Conservation (phyloP, 2,888 invertebrate genomes). For the Trachelus iudaicus region DNA sequence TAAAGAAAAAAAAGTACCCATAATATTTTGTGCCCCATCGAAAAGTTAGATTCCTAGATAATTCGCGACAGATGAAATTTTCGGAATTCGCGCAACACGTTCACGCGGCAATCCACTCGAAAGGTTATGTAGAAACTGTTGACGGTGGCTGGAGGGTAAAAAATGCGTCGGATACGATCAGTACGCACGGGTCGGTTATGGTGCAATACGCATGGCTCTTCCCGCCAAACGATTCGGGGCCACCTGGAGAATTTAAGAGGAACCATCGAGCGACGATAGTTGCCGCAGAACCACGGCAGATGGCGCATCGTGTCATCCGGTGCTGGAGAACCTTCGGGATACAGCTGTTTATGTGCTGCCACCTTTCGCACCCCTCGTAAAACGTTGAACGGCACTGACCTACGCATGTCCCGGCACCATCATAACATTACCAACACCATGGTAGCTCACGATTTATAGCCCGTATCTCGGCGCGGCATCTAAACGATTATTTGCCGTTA, state of each 20-base stretch:
- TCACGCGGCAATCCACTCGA: too few species aligned
- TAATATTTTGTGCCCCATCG: too few species aligned
- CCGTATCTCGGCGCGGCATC: slow-evolving; percentile 62
- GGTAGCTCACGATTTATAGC: slow-evolving; percentile 54
- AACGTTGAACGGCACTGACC: slow-evolving; percentile 49
- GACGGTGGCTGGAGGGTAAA: too few species aligned
- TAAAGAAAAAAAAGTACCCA: too few species aligned
- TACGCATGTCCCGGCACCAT: slow-evolving; percentile 54
- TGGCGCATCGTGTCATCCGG: slow-evolving; percentile 48
- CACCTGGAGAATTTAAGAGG: slow-evolving; percentile 49
- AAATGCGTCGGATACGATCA: too few species aligned
- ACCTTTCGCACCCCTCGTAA: slow-evolving; percentile 32
- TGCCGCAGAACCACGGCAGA: slow-evolving; percentile 47
- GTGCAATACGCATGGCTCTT: slow-evolving; percentile 14
- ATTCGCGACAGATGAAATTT: too few species aligned
- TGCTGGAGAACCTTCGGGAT: slow-evolving; percentile 20
- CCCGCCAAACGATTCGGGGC: slow-evolving; percentile 36
- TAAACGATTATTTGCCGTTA: slow-evolving; percentile 64
- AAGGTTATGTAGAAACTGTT: too few species aligned
- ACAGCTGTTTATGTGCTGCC: slow-evolving; percentile 44
- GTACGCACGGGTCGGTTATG: too few species aligned
- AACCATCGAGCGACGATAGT: slow-evolving; percentile 42
- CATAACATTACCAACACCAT: slow-evolving; percentile 44
- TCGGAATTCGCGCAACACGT: too few species aligned
- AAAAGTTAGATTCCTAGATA: too few species aligned